These are phyloP conservation scores for Molanna angustata DNA, from an alignment of 2,888 invertebrate species.

Conservation along the genomic window DNA sequence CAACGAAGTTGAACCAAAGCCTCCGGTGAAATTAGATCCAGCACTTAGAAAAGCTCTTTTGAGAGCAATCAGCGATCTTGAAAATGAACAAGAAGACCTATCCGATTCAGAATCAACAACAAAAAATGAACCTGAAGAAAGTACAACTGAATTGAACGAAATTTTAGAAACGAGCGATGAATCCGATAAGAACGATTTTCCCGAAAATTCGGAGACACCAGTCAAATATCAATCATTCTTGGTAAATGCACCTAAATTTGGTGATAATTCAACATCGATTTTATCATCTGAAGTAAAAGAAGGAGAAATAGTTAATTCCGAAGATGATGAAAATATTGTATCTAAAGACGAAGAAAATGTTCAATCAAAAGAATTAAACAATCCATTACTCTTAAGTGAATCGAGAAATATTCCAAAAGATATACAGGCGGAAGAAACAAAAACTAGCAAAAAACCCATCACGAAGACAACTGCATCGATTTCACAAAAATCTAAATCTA, in stretches of 20 bases:
- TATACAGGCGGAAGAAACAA: slow-evolving; percentile 33
- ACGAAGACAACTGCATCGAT: slow-evolving; percentile 29
- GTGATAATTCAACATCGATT: slow-evolving; percentile 38
- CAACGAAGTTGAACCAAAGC: slow-evolving; percentile 48
- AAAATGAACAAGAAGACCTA: slow-evolving; percentile 59
- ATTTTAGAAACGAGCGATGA: slow-evolving; percentile 44
- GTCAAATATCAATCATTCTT: slow-evolving; percentile 60
- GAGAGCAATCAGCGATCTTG: slow-evolving; percentile 72
- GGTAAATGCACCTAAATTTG: slow-evolving; percentile 50
- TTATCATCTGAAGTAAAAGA: slow-evolving; percentile 13
- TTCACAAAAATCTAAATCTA: slow-evolving; percentile 36
- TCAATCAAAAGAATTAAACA: too few relatives aligned
- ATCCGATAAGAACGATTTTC: slow-evolving; percentile 40
- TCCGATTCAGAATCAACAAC: slow-evolving; percentile 41
- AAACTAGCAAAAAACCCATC: slow-evolving; percentile 33
- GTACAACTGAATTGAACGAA: slow-evolving; percentile 43
- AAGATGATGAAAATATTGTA: slow-evolving; percentile 47
- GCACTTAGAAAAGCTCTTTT: slow-evolving; percentile 72
- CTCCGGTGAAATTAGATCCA: slow-evolving; percentile 66
- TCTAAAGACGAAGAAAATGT: slow-evolving; percentile 40
- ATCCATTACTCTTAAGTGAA: slow-evolving; percentile 35
- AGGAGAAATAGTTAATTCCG: slow-evolving; percentile 30
- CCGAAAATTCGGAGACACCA: slow-evolving; percentile 45
- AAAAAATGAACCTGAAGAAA: slow-evolving; percentile 19
- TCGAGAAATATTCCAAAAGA: slow-evolving; percentile 46